phyloP scores from a whole-genome alignment of 2,113 vertebrate species.

The Turdus rufiventris region DNA sequence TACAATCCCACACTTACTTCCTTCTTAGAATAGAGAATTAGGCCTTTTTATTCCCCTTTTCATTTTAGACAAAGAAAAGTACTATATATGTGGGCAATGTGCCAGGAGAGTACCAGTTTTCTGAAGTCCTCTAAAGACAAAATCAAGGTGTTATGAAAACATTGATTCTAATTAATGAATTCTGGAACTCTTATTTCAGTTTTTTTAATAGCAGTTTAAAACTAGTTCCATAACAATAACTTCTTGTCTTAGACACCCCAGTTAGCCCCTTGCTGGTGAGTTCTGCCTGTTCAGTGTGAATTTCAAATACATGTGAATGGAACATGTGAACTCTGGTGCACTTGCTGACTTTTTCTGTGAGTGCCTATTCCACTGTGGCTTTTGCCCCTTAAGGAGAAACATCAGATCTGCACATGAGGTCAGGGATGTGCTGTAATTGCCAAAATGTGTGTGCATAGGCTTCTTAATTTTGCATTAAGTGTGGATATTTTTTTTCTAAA shows the following conservation, averaged over 20 bases:
- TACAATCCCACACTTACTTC: neutral
- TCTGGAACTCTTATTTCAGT: neutral
- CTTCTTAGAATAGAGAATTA: neutral
- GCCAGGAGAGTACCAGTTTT: neutral
- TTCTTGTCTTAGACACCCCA: neutral
- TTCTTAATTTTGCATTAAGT: neutral
- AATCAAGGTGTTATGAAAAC: neutral
- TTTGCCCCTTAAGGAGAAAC: neutral
- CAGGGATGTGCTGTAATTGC: neutral
- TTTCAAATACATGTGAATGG: neutral
- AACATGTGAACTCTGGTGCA: neutral
- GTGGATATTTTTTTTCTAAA: neutral
- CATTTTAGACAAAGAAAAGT: neutral
- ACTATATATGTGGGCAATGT: neutral
- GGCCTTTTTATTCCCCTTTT: neutral
- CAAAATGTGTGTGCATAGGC: rapidly evolving
- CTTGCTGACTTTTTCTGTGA: neutral
- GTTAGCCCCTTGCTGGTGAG: neutral
- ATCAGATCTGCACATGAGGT: neutral
- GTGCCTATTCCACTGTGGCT: neutral
- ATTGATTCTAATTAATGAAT: neutral
- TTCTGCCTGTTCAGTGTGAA: neutral
- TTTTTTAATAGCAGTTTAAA: neutral
- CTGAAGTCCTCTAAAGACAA: neutral
- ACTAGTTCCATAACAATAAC: neutral